Percentiles rank a stretch among this genome's conserved stretches.
Evolutionary conservation across 1,140 invertebrate genomes (phyloP).

Genomic region (Ceratoteleas bidentatus): DNA sequence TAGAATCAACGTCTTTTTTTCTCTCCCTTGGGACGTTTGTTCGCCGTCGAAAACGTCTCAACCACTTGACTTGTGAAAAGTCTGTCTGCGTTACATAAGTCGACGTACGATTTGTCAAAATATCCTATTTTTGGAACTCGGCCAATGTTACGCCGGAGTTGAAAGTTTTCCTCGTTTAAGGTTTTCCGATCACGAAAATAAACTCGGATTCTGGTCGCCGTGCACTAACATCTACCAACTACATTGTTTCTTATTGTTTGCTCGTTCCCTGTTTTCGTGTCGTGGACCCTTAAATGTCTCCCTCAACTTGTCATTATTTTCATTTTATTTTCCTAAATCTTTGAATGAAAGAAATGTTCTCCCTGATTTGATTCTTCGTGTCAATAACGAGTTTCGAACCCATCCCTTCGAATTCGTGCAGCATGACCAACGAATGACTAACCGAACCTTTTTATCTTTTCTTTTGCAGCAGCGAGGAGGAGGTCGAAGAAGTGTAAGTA

Average conservation of each 20-base stretch:
- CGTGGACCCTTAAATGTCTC: too few relatives aligned
- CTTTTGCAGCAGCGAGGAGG: conserved; percentile 64
- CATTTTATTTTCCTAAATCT: too few relatives aligned
- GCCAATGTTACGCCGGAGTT: conserved; percentile 57
- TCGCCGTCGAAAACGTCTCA: background rate
- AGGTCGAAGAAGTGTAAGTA: conserved; percentile 66
- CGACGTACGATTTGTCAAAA: conserved; percentile 41
- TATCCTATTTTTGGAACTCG: conserved; percentile 56
- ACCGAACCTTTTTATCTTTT: conserved; percentile 49
- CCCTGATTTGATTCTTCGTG: too few relatives aligned
- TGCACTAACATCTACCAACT: background rate
- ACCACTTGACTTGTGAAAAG: conserved; percentile 4
- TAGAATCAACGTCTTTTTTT: too few relatives aligned
- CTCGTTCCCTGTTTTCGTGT: background rate
- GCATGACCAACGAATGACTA: conserved; percentile 47
- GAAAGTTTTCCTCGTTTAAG: conserved; percentile 49
- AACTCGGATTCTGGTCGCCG: conserved; percentile 1
- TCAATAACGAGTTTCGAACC: too few relatives aligned
- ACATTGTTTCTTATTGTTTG: conserved; percentile 5
- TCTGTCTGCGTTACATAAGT: conserved; percentile 37
- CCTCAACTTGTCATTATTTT: too few relatives aligned
- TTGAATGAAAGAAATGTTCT: too few relatives aligned
- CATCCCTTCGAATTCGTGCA: background rate
- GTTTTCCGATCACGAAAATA: conserved; percentile 45
- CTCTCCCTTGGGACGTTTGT: background rate